Evolutionary conservation across 1,140 invertebrate genomes (phyloP).

Genomic region (Hydropsyche tenuis): DNA sequence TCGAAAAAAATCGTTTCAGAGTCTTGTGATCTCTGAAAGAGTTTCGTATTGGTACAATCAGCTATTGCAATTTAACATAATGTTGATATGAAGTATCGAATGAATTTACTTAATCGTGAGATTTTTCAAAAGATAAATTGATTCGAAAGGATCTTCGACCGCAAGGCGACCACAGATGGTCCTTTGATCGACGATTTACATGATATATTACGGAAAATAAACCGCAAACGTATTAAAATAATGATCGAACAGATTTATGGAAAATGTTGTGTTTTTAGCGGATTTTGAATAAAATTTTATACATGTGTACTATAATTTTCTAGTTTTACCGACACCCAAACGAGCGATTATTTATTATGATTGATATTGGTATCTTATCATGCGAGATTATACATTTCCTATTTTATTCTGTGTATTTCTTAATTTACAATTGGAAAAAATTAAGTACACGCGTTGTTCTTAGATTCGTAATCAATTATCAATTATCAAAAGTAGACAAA

Average conservation of each 20-base stretch:
- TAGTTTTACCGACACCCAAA: background rate
- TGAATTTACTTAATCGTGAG: too few relatives aligned
- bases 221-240: constrained; percentile 13
- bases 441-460: background rate
- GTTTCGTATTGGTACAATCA: too few relatives aligned
- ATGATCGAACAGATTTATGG: background rate
- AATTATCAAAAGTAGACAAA: background rate
- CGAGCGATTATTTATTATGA: background rate
- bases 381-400: background rate
- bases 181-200: constrained; percentile 30
- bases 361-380: background rate
- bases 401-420: background rate
- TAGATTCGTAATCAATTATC: background rate
- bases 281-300: background rate
- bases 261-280: background rate
- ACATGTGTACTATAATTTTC: background rate
- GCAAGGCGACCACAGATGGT: constrained; percentile 26
- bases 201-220: constrained; percentile 20
- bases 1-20: too few relatives aligned
- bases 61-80: too few relatives aligned
- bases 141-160: constrained; percentile 21
- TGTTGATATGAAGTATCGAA: too few relatives aligned
- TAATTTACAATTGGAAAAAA: background rate
- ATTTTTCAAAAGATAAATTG: background rate
- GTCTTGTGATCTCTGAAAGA: too few relatives aligned